Base-by-base conservation (phyloP, 2,113 vertebrate species). In the Peromyscus californicus region DNA sequence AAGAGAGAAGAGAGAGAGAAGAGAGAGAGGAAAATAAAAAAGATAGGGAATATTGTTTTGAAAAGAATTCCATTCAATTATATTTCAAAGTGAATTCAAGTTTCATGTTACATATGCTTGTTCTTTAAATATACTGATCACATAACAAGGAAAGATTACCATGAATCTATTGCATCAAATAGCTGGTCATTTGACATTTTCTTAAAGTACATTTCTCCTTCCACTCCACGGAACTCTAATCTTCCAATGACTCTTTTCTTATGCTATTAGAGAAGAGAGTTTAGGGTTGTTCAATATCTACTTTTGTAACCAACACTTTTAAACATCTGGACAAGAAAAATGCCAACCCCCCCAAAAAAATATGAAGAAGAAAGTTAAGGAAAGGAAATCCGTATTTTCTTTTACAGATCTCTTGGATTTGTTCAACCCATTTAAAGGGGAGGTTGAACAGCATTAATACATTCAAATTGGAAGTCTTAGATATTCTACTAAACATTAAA, bases 71-170 rank as follows among this genome's bases (percentile, higher is more conserved):
- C 9, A 24, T 29, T 29, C 1, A 65, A 65, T 29, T 29, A 65
- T 65, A 67, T 89, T 61, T 42, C 24, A 90, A 92, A 93, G 78
- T 89, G 70, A 94, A 72, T 86, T 95, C 54, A 92, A 92, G 76
- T 78, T 79, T 24, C 22, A 72, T 83, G 33, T 90, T 90, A 86
- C 8, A 82, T 72, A 82, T 63, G 6, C 16, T 93, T 82, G 69
- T 42, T 21, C 59, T 94, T 96, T 29, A 63, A 90, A 95, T 94
- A 65, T 65, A 65, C 29, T 33, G 22, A 19, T 87, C 70, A 87
- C 9, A 57, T 83, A 86, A 24, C 39, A 83, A 88, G 16, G 92
- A 10, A n/a, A 72, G n/a, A 86, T 76, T 21, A 72, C 45, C 24
- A 22, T 22, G 70, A 86, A 87, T 78, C 59, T 16, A 72, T 3